Evolutionary conservation across 2,888 invertebrate species (phyloP), one percentile per base, ranked within the genome.

Genomic region (Drosophila rellima): DNA sequence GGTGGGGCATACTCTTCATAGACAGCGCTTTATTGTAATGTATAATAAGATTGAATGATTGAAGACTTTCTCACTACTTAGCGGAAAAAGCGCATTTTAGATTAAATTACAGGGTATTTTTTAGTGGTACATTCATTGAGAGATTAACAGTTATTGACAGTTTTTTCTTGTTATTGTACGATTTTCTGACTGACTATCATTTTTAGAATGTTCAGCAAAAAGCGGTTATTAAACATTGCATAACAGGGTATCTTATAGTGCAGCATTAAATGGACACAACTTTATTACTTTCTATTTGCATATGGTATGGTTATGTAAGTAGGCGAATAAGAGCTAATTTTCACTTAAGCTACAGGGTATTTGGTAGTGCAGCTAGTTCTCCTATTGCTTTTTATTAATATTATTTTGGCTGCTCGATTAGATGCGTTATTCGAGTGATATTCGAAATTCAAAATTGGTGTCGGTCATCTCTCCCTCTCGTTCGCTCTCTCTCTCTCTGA

Each of bases 381-480:
- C n/a, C 20, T 6, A 20, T 8, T 6, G 1, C 5, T 3, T 4
- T 15, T 37, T 37, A 35, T 35, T 3, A 1, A 35, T 35, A n/a
- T n/a, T 2, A 7, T 37, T 37, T 17, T 8, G 7, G 15, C 15
- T 7, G 7, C 15, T 69, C 40, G 40, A 56, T 64, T 77, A 67
- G 68, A 60, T 75, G 59, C 62, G 60, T 71, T 45, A 55, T 23
- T 37, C 52, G 31, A 59, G 62, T 71, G 76, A 76, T 75, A 67
- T 66, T 62, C 51, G 66, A 40, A 40, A 18, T 42, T 35, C 6
- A 56, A 56, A 63, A 35, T 48, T 48, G 48, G 5, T 37, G 26
- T 17, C 37, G 37, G 7, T 37, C 17, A 26, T 26, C 37, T 15
- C 51, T n/a, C 11, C 3, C 39, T 26, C 29, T 20, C 33, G 37